Evolutionary conservation across 2,797 vertebrate species (phyloP), one percentile per base, ranked within the genome.

Genomic region (Urocyon cinereoargenteus): DNA sequence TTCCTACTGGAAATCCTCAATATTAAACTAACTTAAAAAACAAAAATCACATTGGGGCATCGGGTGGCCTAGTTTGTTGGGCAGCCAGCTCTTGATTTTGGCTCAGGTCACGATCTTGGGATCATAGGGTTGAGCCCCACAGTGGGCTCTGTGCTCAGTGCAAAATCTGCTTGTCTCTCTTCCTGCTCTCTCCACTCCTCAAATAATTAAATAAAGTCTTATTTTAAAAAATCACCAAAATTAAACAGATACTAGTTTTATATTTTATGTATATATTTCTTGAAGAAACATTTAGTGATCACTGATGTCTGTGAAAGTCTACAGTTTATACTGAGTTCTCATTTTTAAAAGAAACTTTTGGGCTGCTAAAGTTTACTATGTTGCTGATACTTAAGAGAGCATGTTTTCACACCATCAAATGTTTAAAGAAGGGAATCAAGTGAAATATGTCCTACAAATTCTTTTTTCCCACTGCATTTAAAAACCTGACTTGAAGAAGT

Each of bases 401-500:
- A 59, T 72, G 66, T 86, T 90, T 24, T 36, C 26, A 89, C 6
- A 66, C 12, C 13, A 82, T 82, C 36, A 66, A 83, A 85, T 55
- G 31, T 64, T 53, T 86, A 49, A 90, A 73, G 66, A 85, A 55
- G 40, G 24, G 13, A 79, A 62, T 86, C 81, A 75, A 73, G 49
- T 61, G 18, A 86, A 82, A 91, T 53, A 57, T 21, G 40, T 72
- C 22, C 12, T 61, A 82, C 77, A 26, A 66, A 75, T 79, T 66
- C 59, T 83, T 88, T 83, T 92, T 34, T 90, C 49, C 34, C 49
- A 93, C 21, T 51, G 24, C 26, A 92, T 53, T 90, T 66, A 89
- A 92, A 89, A 81, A 40, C 21, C 13, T 75, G 57, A 92, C 24
- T 79, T 84, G 62, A 16, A 82, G 22, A 28, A 84, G 13, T 68